Conservation (phyloP, 2,113 vertebrate genomes). For the Progne subis region DNA sequence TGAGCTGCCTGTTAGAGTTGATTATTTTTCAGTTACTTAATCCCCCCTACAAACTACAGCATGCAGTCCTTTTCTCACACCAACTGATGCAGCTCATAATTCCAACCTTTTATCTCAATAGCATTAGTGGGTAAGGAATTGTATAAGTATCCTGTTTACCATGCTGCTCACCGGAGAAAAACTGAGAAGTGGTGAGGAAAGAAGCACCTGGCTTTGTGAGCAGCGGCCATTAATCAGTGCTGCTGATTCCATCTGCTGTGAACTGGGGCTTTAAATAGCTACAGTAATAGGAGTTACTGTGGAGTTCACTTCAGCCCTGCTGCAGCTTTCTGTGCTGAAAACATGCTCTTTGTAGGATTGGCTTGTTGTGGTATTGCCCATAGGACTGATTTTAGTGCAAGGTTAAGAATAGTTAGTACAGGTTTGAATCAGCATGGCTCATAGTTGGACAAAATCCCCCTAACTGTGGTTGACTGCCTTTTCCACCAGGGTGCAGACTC, state of each 20-base stretch:
- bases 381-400: background rate
- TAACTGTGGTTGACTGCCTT: background rate
- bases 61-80: background rate
- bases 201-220: background rate
- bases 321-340: background rate
- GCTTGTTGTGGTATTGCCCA: background rate
- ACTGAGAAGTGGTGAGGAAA: background rate
- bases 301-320: background rate
- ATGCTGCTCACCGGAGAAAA: background rate
- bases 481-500: background rate
- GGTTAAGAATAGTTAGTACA: background rate
- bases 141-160: background rate
- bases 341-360: background rate
- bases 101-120: background rate
- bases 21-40: conserved; percentile 3
- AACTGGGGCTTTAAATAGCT: background rate
- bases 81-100: background rate
- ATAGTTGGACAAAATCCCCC: background rate
- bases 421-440: background rate
- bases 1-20: background rate
- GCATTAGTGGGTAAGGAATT: background rate
- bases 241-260: background rate
- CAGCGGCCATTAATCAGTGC: background rate
- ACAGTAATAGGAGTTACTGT: background rate
- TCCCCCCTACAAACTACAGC: background rate